Conservation (phyloP, 2,113 vertebrate species). For the Hystrix cristata region DNA sequence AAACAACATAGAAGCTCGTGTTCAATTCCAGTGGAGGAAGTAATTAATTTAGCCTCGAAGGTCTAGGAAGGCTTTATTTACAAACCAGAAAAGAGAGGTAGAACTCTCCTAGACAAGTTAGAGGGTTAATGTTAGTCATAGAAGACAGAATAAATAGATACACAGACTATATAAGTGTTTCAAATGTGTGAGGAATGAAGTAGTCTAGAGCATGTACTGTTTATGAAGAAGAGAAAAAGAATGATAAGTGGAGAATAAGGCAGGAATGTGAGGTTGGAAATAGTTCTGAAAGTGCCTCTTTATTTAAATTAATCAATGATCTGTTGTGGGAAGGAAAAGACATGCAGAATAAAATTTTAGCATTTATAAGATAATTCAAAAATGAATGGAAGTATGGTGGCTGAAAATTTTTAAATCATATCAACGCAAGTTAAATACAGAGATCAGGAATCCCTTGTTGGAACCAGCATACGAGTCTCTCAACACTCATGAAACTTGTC, state of each 20-base stretch:
- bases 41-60: constrained; percentile 18
- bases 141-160: background rate
- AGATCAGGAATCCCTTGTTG: background rate
- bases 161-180: background rate
- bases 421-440: background rate
- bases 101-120: background rate
- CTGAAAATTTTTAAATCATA: no score
- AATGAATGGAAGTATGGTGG: background rate
- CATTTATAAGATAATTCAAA: background rate
- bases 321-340: background rate
- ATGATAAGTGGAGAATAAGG: background rate
- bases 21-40: background rate
- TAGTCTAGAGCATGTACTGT: background rate
- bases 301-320: background rate
- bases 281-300: background rate
- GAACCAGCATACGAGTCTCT: background rate
- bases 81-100: background rate
- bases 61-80: background rate
- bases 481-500: background rate
- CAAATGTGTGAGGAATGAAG: background rate
- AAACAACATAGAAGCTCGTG: background rate
- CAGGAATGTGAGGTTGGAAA: background rate
- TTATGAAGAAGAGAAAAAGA: background rate
- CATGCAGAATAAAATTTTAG: background rate
- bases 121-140: background rate